Base-by-base conservation (phyloP, 2,113 vertebrate genomes). In the Phyllopteryx taeniolatus region DNA sequence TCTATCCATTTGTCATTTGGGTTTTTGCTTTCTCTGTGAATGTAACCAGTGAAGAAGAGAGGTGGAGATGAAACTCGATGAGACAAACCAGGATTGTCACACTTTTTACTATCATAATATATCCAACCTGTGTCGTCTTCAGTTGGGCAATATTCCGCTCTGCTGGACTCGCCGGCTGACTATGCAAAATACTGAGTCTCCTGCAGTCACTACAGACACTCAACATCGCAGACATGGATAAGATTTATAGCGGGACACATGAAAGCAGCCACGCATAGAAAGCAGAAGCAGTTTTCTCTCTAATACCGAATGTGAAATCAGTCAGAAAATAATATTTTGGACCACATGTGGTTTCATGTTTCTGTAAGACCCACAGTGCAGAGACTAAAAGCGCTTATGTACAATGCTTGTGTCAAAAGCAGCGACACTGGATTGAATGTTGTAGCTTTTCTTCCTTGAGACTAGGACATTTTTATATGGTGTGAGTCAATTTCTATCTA, bases 11-110 rank as follows among this genome's bases (percentile, higher is more conserved):
- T 54, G 49, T 6, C 49, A 51, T 51, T 51, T 51, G 17, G 1
- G 15, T 19, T 19, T 27, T 60, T 2, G 2, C 14, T 13, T 44
- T 65, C 19, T 10, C 13, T n/a, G 39, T 46, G 14, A 65, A 65
- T 27, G 20, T 14, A 64, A n/a, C 39, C 62, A 22, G 17, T n/a
- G 61, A 20, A n/a, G 17, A 43, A 63, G 35, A 74, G 46, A 63
- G 8, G 60, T 14, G 20, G 68, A 20, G 65, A 75, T 77, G 83
- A 75, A 74, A 39, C 66, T 75, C 78, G 68, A 78, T 51, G 68
- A 71, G 82, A 79, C 72, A 86, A 86, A 86, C 63, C 68, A 67
- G 74, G 71, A 83, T 76, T 79, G 79, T 86, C 76, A 76, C 35
- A 27, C 27, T 76, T 77, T 85, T 83, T 72, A 82, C 81, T 54